Evolutionary conservation across 2,888 invertebrate genomes (phyloP).

Genomic region (Apocheima hispidaria): DNA sequence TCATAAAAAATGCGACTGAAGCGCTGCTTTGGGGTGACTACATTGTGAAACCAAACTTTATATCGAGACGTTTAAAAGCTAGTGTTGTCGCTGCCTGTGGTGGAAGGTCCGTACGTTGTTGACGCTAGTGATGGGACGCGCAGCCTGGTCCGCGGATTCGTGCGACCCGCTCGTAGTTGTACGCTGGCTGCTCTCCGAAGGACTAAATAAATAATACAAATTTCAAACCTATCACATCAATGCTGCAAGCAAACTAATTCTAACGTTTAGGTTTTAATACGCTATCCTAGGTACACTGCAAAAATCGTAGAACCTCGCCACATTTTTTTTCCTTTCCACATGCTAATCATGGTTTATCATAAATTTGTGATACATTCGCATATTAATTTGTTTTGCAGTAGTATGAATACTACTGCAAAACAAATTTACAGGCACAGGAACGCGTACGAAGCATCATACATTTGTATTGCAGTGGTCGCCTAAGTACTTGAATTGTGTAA

Average conservation of each 20-base stretch:
- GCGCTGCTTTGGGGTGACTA: not conserved
- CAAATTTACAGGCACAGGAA: no score
- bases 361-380: no score
- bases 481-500: no score
- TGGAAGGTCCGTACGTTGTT: slow-evolving; percentile 45
- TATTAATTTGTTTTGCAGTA: no score
- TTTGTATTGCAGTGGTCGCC: no score
- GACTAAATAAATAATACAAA: slow-evolving; percentile 51
- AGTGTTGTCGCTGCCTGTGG: slow-evolving; percentile 47
- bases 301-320: no score
- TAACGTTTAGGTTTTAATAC: no score
- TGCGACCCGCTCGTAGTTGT: slow-evolving; percentile 74
- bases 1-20: not conserved
- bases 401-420: no score
- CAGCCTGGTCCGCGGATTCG: slow-evolving; percentile 76
- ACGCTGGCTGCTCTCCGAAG: slow-evolving; percentile 66
- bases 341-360: no score
- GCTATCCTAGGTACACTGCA: no score
- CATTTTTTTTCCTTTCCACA: no score
- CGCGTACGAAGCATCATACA: no score
- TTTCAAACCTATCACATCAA: not conserved
- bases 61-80: not conserved
- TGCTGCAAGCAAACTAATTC: not conserved
- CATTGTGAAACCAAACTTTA: not conserved
- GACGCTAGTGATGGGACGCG: slow-evolving; percentile 81